Evolutionary conservation across 2,797 vertebrate species (phyloP), one percentile per base, ranked within the genome.

Genomic region (Onychomys leucogaster): DNA sequence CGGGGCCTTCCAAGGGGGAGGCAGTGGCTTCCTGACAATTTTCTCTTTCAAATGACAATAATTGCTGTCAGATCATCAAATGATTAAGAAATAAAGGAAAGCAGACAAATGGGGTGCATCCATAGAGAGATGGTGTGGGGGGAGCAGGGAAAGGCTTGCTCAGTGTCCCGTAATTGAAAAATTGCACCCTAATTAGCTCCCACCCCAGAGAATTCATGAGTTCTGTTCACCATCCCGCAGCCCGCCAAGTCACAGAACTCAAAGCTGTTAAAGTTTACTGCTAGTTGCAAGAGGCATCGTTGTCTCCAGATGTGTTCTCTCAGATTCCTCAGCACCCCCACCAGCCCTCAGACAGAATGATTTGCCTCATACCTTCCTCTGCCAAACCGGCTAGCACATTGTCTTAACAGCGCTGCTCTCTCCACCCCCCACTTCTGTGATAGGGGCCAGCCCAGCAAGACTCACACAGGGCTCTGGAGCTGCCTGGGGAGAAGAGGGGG

Each of bases 21-120:
- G 87, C 27, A 37, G 93, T 76, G 63, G 90, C 41, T 97, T 86
- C 2, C 12, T 77, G 89, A 92, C 67, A 29, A 73, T 92, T 93
- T 90, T 97, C 96, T 82, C 84, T 65, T 95, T 94, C 96, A 87
- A 77, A 94, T 96, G 96, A 96, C 95, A 97, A 97, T 95, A 97
- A 96, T 94, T 96, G 78, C 84, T 85, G 94, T 94, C 92, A 85
- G 78, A 92, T 80, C 95, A 84, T 93, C 49, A 67, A 87, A 97
- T 94, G 93, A 95, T 97, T 94, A 96, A 96, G 89, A 97, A 96
- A 94, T 96, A 95, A 97, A 96, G 32, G 88, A 29, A 46, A 92
- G 94, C 76, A 95, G 46, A 94, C 89, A 80, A 97, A 94, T 94
- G 93, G 93, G 86, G 93, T 59, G 49, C 63, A 73, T 85, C 63